Conservation (phyloP, 2,113 vertebrate species). For the Nycticebus coucang region DNA sequence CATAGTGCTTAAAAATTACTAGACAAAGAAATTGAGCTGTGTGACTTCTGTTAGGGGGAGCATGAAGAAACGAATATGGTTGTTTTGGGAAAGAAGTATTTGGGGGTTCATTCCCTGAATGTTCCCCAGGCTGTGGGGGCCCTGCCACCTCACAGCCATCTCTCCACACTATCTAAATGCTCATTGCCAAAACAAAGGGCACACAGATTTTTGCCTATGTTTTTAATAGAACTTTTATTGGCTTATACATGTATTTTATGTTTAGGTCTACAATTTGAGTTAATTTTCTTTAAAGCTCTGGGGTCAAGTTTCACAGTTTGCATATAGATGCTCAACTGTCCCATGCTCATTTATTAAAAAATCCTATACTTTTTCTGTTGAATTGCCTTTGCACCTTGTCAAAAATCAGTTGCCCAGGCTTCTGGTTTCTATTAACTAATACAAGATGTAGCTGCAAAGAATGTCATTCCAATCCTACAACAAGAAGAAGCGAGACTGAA, state of each 20-base stretch:
- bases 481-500: not conserved
- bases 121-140: no score
- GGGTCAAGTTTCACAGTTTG: not conserved
- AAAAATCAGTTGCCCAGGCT: not conserved
- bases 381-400: not conserved
- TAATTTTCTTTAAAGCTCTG: not conserved
- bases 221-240: not conserved
- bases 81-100: no score
- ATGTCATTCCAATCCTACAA: not conserved
- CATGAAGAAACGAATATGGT: no score
- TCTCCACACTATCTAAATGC: not conserved
- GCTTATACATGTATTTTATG: not conserved
- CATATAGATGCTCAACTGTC: not conserved
- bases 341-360: not conserved
- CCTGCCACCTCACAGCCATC: no score
- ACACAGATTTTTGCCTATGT: not conserved
- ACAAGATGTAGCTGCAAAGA: not conserved
- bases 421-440: not conserved
- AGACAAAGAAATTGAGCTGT: no score
- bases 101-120: no score
- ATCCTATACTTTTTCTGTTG: not conserved
- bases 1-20: no score
- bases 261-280: not conserved
- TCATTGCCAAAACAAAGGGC: not conserved
- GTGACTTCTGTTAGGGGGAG: no score